Evolutionary conservation across 2,888 invertebrate genomes (phyloP).

Genomic region (Philereme vetulata): DNA sequence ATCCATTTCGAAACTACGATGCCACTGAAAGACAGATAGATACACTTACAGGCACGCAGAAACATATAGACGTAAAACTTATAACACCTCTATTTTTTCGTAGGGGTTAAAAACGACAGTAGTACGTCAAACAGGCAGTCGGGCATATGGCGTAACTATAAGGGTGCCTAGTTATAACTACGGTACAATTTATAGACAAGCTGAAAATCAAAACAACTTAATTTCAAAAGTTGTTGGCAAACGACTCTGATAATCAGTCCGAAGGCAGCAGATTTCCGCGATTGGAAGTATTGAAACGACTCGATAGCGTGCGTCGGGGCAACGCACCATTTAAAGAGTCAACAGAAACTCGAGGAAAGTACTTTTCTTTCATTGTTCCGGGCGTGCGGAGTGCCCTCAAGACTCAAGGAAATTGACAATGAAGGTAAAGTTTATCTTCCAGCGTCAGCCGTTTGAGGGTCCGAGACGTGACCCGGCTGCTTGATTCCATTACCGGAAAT

Average conservation of each 20-base stretch:
- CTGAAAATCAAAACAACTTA: no score
- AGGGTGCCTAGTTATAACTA: no score
- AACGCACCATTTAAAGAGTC: slow-evolving; percentile 72
- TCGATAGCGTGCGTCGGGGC: slow-evolving; percentile 52
- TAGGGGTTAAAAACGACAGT: no score
- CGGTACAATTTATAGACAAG: no score
- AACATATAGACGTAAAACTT: no score
- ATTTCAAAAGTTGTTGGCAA: no score
- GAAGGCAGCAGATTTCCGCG: slow-evolving; percentile 8
- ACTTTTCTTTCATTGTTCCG: slow-evolving; percentile 78
- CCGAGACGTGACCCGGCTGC: slow-evolving; percentile 74
- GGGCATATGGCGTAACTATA: no score
- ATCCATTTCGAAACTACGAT: no score
- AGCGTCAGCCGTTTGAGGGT: slow-evolving; percentile 75
- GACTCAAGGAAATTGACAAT: slow-evolving; percentile 79
- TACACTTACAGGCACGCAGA: no score
- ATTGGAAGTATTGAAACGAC: slow-evolving; percentile 42
- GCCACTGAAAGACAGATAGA: no score
- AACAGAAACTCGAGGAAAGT: slow-evolving; percentile 69
- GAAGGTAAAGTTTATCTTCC: slow-evolving; percentile 81
- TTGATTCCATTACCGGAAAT: slow-evolving; percentile 67
- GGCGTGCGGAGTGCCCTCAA: slow-evolving; percentile 67
- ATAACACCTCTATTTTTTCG: no score
- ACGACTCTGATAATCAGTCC: background rate
- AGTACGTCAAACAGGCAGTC: no score